These are phyloP conservation scores for Thermophis baileyi DNA, from an alignment of 2,113 vertebrate species.

Conservation along the genomic window DNA sequence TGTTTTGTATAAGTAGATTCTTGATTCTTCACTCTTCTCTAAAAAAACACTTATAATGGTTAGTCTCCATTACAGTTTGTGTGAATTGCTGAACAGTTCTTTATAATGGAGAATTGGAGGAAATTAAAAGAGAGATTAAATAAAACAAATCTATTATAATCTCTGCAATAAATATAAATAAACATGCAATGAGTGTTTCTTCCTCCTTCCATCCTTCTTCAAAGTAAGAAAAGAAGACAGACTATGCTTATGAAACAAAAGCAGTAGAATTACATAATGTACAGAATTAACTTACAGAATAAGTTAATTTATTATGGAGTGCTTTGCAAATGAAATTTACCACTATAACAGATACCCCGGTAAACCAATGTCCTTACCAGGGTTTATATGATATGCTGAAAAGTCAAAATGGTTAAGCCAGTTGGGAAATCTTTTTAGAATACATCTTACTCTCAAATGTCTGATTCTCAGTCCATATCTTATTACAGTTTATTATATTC, in stretches of 20 bases:
- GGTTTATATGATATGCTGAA: background rate
- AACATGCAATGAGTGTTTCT: background rate
- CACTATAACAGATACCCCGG: background rate
- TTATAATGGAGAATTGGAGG: background rate
- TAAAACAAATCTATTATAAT: background rate
- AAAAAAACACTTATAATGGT: constrained; percentile 3
- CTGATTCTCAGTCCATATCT: background rate
- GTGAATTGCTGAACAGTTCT: background rate
- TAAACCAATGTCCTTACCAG: background rate
- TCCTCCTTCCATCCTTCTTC: background rate
- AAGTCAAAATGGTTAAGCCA: background rate
- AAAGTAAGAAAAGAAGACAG: background rate
- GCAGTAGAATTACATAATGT: background rate
- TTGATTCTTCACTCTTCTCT: background rate
- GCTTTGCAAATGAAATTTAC: background rate
- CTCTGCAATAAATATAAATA: background rate
- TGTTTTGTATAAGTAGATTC: background rate
- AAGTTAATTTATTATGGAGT: background rate
- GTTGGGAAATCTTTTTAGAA: background rate
- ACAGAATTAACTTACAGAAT: background rate
- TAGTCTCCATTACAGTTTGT: background rate
- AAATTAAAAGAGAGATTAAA: background rate
- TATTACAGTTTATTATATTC: background rate
- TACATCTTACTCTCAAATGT: background rate
- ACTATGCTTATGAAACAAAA: background rate